A percentile compares a stretch with the other conserved stretches of the same genome.
phyloP scores from a whole-genome alignment of 2,113 vertebrate species.

The Phocoena phocoena region DNA sequence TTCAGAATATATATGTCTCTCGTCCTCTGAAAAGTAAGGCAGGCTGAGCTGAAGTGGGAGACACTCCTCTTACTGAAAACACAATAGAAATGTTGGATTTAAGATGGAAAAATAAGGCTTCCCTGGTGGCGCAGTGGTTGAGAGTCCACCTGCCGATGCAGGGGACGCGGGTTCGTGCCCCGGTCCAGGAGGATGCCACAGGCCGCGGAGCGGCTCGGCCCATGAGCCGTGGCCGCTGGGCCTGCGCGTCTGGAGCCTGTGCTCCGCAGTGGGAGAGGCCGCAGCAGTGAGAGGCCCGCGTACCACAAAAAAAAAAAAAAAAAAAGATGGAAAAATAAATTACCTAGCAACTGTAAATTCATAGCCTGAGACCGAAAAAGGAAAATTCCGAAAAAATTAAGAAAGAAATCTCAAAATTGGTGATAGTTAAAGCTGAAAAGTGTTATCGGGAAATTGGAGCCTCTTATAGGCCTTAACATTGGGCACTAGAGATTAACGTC shows the following conservation, averaged over 20 bases:
- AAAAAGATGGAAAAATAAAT: background rate
- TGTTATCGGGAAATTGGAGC: background rate
- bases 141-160: too few relatives aligned
- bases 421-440: background rate
- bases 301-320: too few relatives aligned
- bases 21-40: background rate
- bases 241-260: too few relatives aligned
- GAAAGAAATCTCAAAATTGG: background rate
- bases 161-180: rapidly evolving
- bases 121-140: too few relatives aligned
- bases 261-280: too few relatives aligned
- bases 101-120: background rate
- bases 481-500: background rate
- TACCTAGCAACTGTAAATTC: background rate
- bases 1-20: background rate
- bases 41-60: background rate
- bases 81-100: background rate
- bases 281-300: too few relatives aligned
- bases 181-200: too few relatives aligned
- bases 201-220: too few relatives aligned
- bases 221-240: too few relatives aligned
- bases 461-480: background rate
- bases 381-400: background rate
- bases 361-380: background rate
- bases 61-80: background rate